Base-by-base conservation (phyloP, 2,888 invertebrate genomes). In the Agrochola lota region DNA sequence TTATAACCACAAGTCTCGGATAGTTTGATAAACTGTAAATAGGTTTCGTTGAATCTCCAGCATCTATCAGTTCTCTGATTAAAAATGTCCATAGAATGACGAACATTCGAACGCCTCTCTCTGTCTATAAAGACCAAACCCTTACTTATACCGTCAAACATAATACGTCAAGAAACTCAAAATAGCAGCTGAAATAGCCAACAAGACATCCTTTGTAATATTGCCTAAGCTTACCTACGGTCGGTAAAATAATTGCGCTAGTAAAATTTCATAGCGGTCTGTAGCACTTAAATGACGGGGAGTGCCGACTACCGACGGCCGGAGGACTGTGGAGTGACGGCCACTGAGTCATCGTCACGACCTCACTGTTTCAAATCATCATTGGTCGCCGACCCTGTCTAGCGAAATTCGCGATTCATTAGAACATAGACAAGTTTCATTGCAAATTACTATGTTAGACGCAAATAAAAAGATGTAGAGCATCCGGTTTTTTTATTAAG, bases 291-390 rank as follows among this genome's bases (percentile, higher is more conserved):
- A 87, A 80, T 85, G 84, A 60, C 67, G 76, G 83, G 86, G 88
- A 88, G 89, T 85, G 89, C 84, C 84, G n/a, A 60, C 55, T 52
- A 9, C 52, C 52, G 52, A 9, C 71, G 70, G 77, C 75, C 49
- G n/a, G 74, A 74, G 46, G 57, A 35, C 46, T 15, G 46, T 8
- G 20, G 46, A 74, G 4, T 83, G 85, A 78, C 83, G 72, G 69
- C 68, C 67, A 77, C 52, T 90, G 89, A 90, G 71, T 90, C 90
- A 90, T 80, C 81, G 63, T 64, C 73, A 78, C 88, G 87, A 85
- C 80, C 83, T 85, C 87, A 76, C 87, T 75, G 75, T 70, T 60
- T 76, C 80, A 82, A 83, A 83, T 84, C 80, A 84, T 81, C 75
- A 71, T 63, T 73, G 78, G 74, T 72, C 79, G 60, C 77, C 70